Conservation (phyloP, 1,140 invertebrate species). For the Drosophila takahashii region DNA sequence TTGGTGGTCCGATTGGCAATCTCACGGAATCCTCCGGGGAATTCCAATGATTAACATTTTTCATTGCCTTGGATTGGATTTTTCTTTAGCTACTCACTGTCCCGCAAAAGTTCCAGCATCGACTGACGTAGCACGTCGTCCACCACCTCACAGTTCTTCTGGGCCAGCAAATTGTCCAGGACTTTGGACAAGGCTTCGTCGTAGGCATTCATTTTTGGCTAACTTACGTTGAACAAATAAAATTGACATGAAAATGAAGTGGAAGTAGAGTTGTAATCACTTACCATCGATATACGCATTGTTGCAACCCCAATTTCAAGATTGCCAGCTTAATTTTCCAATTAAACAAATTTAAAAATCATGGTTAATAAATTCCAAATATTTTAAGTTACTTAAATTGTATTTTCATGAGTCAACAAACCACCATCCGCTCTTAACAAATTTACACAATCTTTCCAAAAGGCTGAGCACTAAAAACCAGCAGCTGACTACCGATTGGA, state of each 20-base stretch:
- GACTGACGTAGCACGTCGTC: not conserved
- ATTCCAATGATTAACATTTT: not conserved
- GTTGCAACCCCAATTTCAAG: too few species aligned
- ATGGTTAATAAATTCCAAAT: too few species aligned
- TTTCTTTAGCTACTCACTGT: conserved; percentile 35
- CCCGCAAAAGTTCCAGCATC: conserved; percentile 10
- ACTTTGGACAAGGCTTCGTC: conserved; percentile 17
- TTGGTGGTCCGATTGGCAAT: conserved; percentile 20
- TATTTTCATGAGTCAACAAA: not conserved
- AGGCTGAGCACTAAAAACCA: conserved; percentile 52
- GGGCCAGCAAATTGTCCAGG: conserved; percentile 19
- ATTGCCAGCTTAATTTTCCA: not conserved
- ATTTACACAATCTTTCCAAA: conserved; percentile 73
- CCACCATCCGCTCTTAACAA: conserved; percentile 15
- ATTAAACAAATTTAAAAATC: not conserved
- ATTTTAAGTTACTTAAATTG: too few species aligned
- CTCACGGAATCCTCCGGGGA: conserved; percentile 19
- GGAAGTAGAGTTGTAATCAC: not conserved
- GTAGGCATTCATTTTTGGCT: conserved; percentile 34
- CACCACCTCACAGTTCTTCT: conserved; percentile 6
- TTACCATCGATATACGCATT: not conserved
- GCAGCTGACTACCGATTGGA: conserved; percentile 50
- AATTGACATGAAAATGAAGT: not conserved
- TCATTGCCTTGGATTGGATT: too few species aligned
- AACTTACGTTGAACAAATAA: too few species aligned